Conservation (phyloP, 2,888 invertebrate species). For the Drosophila affinis region DNA sequence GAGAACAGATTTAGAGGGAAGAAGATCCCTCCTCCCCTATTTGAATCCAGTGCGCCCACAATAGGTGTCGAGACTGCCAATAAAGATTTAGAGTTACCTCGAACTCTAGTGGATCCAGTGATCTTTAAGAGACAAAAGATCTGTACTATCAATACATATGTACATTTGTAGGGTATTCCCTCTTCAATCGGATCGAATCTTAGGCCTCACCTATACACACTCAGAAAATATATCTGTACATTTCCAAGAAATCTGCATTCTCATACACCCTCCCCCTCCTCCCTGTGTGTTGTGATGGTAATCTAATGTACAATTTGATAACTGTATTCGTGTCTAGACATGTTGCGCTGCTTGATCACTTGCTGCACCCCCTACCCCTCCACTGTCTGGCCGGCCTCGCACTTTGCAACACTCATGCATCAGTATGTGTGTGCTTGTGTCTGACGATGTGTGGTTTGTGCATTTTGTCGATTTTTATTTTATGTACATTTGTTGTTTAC, state of each 20-base stretch:
- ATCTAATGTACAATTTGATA: conserved; percentile 51
- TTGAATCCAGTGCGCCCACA: too few relatives aligned
- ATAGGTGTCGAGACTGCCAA: too few relatives aligned
- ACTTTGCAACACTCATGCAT: conserved; percentile 63
- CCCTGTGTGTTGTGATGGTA: conserved; percentile 44
- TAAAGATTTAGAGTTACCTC: too few relatives aligned
- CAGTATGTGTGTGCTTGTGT: conserved; percentile 37
- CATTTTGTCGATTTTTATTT: conserved; percentile 75
- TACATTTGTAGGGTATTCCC: neutral
- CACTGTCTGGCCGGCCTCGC: conserved; percentile 62
- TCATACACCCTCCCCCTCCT: neutral
- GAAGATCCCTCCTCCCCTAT: too few relatives aligned
- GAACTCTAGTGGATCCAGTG: too few relatives aligned
- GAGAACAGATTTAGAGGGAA: neutral
- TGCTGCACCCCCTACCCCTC: conserved; percentile 46
- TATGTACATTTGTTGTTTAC: conserved; percentile 78
- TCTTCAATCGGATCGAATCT: neutral
- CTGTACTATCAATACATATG: neutral
- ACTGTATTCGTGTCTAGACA: conserved; percentile 72
- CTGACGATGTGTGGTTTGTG: conserved; percentile 31
- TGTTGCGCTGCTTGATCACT: conserved; percentile 67
- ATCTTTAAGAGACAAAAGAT: too few relatives aligned
- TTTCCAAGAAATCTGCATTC: neutral
- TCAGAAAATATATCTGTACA: neutral
- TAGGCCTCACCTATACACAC: neutral